A percentile compares a stretch with the other conserved stretches of the same genome.
Evolutionary conservation across 2,797 vertebrate species (phyloP).

Genomic region (Takifugu ocellatus): DNA sequence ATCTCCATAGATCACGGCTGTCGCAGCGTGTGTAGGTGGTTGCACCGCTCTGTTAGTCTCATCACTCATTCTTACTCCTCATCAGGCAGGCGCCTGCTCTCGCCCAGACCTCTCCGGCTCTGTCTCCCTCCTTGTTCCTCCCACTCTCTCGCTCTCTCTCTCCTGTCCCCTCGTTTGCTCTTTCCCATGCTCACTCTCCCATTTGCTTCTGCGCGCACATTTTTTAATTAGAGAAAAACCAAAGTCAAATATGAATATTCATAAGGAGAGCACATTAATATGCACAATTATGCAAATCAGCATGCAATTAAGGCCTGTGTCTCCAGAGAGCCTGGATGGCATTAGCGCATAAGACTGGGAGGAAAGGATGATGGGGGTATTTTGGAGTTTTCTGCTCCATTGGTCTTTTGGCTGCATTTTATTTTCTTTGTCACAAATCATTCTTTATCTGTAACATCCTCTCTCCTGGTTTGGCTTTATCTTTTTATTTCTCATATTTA

Average conservation of each 20-base stretch:
- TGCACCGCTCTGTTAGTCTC: conserved; percentile 82
- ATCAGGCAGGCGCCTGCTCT: conserved; percentile 74
- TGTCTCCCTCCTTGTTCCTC: conserved; percentile 15
- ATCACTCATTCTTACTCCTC: conserved; percentile 79
- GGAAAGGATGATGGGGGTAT: conserved; percentile 80
- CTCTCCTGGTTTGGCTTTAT: conserved; percentile 26
- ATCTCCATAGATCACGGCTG: conserved; percentile 81
- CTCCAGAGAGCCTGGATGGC: conserved; percentile 82
- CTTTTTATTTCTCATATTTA: conserved; percentile 19
- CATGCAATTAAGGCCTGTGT: conserved; percentile 90
- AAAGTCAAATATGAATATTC: conserved; percentile 92
- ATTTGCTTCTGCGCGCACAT: conserved; percentile 76
- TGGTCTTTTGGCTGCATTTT: conserved; percentile 73
- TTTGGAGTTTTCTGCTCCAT: conserved; percentile 81
- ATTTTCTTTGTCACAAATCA: conserved; percentile 62
- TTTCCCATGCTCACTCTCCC: conserved; percentile 57
- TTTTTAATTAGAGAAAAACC: conserved; percentile 92
- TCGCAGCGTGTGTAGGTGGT: conserved; percentile 80
- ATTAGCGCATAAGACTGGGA: conserved; percentile 82
- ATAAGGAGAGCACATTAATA: conserved; percentile 89
- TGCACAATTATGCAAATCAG: conserved; percentile 98
- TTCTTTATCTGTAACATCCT: conserved; percentile 57
- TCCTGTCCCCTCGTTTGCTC: conserved; percentile 64
- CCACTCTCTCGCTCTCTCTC: conserved; percentile 2
- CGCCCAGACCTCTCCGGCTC: conserved; percentile 62